Evolutionary conservation across 2,113 vertebrate species (phyloP).

Genomic region (Chitala chitala): DNA sequence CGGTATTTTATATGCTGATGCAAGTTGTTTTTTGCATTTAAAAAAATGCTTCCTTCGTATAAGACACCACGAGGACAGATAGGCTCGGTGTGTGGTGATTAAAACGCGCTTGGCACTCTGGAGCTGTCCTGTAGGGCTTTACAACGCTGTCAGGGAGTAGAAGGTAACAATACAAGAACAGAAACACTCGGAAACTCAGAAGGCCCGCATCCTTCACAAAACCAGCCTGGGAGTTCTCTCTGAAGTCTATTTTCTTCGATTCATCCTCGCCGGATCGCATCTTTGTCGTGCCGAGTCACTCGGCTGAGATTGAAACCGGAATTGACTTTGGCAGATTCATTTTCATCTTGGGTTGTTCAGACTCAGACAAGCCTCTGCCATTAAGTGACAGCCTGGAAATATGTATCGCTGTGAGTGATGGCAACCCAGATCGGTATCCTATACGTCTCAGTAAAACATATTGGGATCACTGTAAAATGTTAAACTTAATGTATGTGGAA

Average conservation of each 20-base stretch:
- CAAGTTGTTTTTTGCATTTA: not conserved
- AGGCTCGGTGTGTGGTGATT: not conserved
- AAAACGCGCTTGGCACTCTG: not conserved
- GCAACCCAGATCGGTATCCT: not conserved
- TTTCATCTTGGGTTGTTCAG: constrained; percentile 55
- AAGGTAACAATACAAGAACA: not conserved
- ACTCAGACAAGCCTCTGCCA: constrained; percentile 33
- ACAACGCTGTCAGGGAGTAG: not conserved
- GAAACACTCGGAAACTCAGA: not conserved
- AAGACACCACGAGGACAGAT: not conserved
- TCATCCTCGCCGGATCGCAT: not conserved
- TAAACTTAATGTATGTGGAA: not conserved
- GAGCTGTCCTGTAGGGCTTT: not conserved
- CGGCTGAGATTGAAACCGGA: constrained; percentile 6
- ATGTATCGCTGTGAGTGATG: constrained; percentile 18
- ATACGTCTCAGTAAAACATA: not conserved
- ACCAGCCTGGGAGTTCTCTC: not conserved
- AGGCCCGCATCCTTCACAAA: not conserved
- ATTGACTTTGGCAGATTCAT: constrained; percentile 56
- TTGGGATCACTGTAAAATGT: not conserved
- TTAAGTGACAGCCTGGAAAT: constrained; percentile 41
- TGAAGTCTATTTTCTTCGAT: not conserved
- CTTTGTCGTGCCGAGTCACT: constrained; percentile 18
- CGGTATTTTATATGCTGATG: not conserved
- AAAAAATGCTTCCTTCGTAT: not conserved